These are phyloP conservation scores for Octodonta nipae DNA, from an alignment of 2,888 invertebrate species.

Conservation along the genomic window DNA sequence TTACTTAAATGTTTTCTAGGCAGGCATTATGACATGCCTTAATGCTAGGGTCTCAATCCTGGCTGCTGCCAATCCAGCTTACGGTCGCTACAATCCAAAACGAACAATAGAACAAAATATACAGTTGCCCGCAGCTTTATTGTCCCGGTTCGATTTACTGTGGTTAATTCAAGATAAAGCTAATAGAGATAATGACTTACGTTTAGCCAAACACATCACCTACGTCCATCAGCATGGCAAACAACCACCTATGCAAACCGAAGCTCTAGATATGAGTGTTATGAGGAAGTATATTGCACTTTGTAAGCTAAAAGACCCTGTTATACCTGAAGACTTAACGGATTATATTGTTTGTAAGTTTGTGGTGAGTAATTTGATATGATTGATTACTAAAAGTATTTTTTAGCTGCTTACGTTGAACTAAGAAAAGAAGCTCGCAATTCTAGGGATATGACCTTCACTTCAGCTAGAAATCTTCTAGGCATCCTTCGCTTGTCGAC, in stretches of 20 bases:
- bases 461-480: conserved; percentile 88
- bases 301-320: conserved; percentile 79
- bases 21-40: conserved; percentile 94
- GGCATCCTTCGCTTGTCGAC: conserved; percentile 74
- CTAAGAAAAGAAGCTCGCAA: conserved; percentile 76
- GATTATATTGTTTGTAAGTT: conserved; percentile 60
- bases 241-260: conserved; percentile 67
- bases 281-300: conserved; percentile 87
- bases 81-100: conserved; percentile 93
- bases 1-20: too few species aligned
- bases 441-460: conserved; percentile 83
- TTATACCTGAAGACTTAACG: conserved; percentile 72
- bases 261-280: conserved; percentile 78
- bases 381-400: background rate
- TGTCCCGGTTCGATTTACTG: conserved; percentile 89
- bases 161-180: conserved; percentile 85
- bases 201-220: conserved; percentile 92
- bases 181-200: conserved; percentile 56
- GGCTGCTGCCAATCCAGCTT: conserved; percentile 98
- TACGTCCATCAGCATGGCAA: conserved; percentile 87
- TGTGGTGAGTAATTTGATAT: background rate
- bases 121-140: conserved; percentile 88
- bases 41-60: conserved; percentile 95
- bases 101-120: conserved; percentile 93
- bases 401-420: conserved; percentile 60